A percentile compares a stretch with the other conserved stretches of the same genome.
phyloP scores from a whole-genome alignment of 1,140 invertebrate species.

The Trypoxylus dichotomus region DNA sequence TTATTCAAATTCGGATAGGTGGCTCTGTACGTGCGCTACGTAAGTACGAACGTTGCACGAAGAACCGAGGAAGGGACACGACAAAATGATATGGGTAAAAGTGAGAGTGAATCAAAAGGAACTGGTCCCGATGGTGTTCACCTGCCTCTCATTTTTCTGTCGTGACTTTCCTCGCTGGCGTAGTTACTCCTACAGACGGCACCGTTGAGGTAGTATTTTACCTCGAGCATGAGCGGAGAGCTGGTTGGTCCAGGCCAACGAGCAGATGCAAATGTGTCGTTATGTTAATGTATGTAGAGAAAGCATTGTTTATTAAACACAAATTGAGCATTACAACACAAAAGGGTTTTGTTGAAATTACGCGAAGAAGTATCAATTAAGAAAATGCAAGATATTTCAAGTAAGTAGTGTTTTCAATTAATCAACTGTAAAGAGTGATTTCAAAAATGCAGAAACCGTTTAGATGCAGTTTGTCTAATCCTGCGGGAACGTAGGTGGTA shows the following conservation, averaged over 20 bases:
- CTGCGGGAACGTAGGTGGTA: too few species aligned
- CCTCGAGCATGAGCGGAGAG: neutral
- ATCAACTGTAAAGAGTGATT: too few species aligned
- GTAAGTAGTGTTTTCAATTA: too few species aligned
- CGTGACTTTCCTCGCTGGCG: neutral
- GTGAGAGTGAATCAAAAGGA: constrained; percentile 2
- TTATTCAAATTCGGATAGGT: constrained; percentile 12
- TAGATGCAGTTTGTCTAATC: too few species aligned
- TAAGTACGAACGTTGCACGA: neutral
- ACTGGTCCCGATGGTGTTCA: neutral
- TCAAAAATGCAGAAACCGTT: too few species aligned
- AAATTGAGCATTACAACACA: too few species aligned
- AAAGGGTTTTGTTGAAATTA: too few species aligned
- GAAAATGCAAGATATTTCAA: too few species aligned
- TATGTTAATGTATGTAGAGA: constrained; percentile 26
- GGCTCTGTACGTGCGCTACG: neutral
- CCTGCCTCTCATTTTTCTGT: constrained; percentile 17
- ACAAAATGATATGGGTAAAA: neutral
- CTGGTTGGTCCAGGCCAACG: constrained; percentile 23
- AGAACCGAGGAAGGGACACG: neutral
- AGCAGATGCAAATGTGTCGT: constrained; percentile 31
- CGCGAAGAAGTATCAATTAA: too few species aligned
- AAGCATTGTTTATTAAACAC: neutral
- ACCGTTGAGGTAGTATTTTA: neutral
- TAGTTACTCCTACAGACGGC: neutral